Evolutionary conservation across 2,113 vertebrate species (phyloP).

Genomic region (Peromyscus californicus): DNA sequence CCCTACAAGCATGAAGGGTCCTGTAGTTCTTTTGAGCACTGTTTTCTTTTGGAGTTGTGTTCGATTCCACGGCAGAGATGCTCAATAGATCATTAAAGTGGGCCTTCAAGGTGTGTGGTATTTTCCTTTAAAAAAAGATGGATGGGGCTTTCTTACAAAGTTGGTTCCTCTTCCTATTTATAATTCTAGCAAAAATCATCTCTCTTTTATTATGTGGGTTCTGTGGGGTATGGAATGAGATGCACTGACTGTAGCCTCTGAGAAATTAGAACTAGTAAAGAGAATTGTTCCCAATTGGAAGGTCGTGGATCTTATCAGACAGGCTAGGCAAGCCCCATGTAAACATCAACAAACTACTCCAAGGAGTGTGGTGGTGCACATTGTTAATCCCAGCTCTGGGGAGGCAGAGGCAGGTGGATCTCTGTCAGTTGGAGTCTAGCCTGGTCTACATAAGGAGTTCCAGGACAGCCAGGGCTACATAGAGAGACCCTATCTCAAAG

Average conservation of each 20-base stretch:
- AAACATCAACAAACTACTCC: no score
- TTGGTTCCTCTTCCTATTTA: constrained; percentile 44
- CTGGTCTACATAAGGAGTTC: background rate
- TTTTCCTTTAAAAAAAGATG: background rate
- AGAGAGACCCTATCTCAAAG: background rate
- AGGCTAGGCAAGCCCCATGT: background rate
- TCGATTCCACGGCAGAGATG: background rate
- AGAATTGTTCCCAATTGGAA: background rate
- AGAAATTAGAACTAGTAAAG: background rate
- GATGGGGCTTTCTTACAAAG: background rate
- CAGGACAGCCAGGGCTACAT: background rate
- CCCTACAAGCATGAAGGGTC: accelerated
- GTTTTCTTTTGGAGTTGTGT: background rate
- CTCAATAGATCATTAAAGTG: background rate
- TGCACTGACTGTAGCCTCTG: background rate
- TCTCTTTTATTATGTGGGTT: background rate
- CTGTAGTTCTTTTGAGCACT: background rate
- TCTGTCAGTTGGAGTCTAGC: background rate
- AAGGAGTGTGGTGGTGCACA: background rate
- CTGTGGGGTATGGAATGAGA: background rate
- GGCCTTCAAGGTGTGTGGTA: background rate
- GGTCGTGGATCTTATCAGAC: background rate
- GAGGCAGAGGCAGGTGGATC: background rate
- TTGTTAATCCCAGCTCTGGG: background rate
- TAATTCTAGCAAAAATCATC: constrained; percentile 14